Evolutionary conservation across 1,140 invertebrate species (phyloP), one percentile per base, ranked within the genome.

Genomic region (Danaus melanippus): DNA sequence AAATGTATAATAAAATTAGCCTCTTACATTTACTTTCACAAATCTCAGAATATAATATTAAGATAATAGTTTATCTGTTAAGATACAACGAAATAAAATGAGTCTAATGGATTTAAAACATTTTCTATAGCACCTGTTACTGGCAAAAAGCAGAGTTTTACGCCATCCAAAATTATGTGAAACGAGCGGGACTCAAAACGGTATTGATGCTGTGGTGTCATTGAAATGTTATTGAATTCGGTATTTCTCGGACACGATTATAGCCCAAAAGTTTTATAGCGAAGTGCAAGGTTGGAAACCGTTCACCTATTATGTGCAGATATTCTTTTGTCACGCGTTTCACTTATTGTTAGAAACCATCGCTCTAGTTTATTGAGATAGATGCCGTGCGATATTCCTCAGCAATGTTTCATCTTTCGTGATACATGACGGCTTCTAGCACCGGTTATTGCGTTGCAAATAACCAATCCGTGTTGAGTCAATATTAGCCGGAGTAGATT

Each of bases 131-230:
- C 21, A 32, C 21, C 21, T 32, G 21, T 32, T 32, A 32, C 21
- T 32, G 6, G 6, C 21, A 32, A 32, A 32, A 63, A 32, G 21
- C 6, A 32, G 21, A 32, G 21, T 32, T 32, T 32, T 32, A 32
- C 21, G 21, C 21, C 45, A 12, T 48, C 41, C 15, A 12, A 49
- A 48, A 49, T 48, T 32, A 48, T 55, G 46, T 55, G 39, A 42
- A 67, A 65, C 59, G 60, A 79, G 70, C 76, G 78, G 72, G 79
- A 76, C 67, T 68, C 53, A 41, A 60, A 79, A 81, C 79, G 80
- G 78, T 81, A 79, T 76, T 73, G 71, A 65, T 54, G 58, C 60
- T 58, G 61, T 71, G 66, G 72, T 71, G 77, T 71, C 76, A 83
- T 74, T 71, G 64, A 69, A 58, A 62, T 62, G 68, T 66, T 62